These are phyloP conservation scores for Pterocles orientalis DNA, from an alignment of 2,113 vertebrate species.

Conservation along the genomic window DNA sequence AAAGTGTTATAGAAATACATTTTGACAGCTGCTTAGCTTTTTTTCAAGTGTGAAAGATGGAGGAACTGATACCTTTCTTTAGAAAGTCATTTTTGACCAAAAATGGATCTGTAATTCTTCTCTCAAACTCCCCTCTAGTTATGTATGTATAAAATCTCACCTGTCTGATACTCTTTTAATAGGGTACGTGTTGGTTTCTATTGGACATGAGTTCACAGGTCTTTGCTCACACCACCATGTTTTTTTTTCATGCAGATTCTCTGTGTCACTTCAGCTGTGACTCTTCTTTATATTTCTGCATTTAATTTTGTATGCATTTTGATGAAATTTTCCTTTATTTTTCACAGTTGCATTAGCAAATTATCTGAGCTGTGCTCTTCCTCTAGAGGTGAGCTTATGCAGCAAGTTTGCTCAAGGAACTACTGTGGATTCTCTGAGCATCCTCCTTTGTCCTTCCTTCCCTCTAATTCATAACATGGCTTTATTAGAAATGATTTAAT, in stretches of 20 bases:
- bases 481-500: not conserved
- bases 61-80: not conserved
- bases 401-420: not conserved
- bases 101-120: not conserved
- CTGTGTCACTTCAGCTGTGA: not conserved
- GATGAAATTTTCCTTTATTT: not conserved
- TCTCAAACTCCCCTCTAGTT: not conserved
- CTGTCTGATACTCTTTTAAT: not conserved
- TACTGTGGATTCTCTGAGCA: not conserved
- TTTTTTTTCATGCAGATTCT: not conserved
- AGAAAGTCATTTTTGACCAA: not conserved
- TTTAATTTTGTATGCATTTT: not conserved
- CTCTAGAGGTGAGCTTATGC: not conserved
- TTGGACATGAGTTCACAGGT: not conserved
- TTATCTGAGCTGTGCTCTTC: not conserved
- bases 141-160: not conserved
- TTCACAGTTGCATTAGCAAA: not conserved
- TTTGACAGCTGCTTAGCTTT: not conserved
- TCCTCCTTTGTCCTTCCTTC: not conserved
- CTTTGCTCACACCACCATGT: rapidly evolving
- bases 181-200: not conserved
- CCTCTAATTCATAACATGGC: not conserved
- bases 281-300: not conserved
- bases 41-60: not conserved
- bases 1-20: not conserved